Evolutionary conservation across 1,140 invertebrate genomes (phyloP).

Genomic region (Eueides isabella): DNA sequence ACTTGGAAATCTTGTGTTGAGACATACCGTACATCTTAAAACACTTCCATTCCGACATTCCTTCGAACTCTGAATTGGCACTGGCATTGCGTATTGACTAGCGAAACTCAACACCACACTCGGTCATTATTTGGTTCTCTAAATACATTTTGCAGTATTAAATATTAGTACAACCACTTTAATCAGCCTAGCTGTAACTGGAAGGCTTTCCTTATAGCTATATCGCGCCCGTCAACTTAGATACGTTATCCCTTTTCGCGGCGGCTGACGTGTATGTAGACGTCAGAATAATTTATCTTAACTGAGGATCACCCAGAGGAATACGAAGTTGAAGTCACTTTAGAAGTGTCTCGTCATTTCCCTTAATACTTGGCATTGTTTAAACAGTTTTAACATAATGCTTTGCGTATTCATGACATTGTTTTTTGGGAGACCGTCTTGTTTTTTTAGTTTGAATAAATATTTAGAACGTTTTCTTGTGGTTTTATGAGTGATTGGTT

Average conservation of each 20-base stretch:
- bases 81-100: no score
- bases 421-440: background rate
- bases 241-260: constrained; percentile 56
- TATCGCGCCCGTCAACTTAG: constrained; percentile 49
- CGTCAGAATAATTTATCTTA: constrained; percentile 49
- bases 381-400: constrained; percentile 28
- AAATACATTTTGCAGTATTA: no score
- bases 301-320: constrained; percentile 40
- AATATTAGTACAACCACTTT: background rate
- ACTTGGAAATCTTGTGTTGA: no score
- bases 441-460: background rate
- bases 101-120: no score
- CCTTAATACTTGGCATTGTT: constrained; percentile 27
- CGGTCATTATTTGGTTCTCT: no score
- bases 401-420: constrained; percentile 21
- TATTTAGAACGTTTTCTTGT: background rate
- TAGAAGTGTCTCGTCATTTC: constrained; percentile 34
- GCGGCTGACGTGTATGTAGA: constrained; percentile 45
- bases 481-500: background rate
- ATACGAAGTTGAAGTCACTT: constrained; percentile 38
- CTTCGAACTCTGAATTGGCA: no score
- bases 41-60: no score
- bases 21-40: no score
- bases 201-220: constrained; percentile 16
- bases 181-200: background rate